Base-by-base conservation (phyloP, 2,113 vertebrate genomes). In the Corythoichthys intestinalis region DNA sequence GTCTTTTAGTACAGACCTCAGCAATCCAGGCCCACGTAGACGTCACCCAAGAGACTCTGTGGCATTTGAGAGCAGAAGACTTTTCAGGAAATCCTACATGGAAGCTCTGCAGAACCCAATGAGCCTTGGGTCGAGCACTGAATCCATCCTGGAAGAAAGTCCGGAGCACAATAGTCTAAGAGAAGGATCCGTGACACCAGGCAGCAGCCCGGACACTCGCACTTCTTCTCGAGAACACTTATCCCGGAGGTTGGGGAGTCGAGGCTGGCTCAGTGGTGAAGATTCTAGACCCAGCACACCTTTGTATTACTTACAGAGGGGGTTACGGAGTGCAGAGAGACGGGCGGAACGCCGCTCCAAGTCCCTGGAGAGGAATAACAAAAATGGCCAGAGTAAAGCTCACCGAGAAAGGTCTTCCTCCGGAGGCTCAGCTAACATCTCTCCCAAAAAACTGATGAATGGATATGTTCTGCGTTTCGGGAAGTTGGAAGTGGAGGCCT, bases 61-160 rank as follows among this genome's bases (percentile, higher is more conserved):
- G 0, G 53, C 85, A 4, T 89, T 91, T 57, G 93, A 94, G 81
- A 87, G 87, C 44, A 91, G 88, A 28, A 89, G 93, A 28, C 85
- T 94, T 73, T 94, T 94, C 74, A 86, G 94, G 49, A 94, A 94
- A 59, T 95, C 94, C 2, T 95, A 95, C 79, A 92, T 95, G 90
- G 93, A 95, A 78, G 93, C 94, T 2, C 75, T 94, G 60, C 93
- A 91, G 74, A 95, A 94, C 70, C 94, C 93, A 12, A 93, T 95
- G 93, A 91, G 88, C 64, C 79, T 95, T 1, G 93, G 92, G 14
- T 93, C 92, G 20, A 93, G 92, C 75, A 93, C 93, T 2, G 92
- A 94, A 76, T 93, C 91, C 20, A 93, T 92, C 13, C 73, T 93
- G 14, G 83, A 88, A 77, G 93, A 93, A 64, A 78, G 60, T 20